Percentiles rank a stretch among this genome's conserved stretches.
Evolutionary conservation across 1,140 invertebrate species (phyloP).

Genomic region (Epicauta chinensis): DNA sequence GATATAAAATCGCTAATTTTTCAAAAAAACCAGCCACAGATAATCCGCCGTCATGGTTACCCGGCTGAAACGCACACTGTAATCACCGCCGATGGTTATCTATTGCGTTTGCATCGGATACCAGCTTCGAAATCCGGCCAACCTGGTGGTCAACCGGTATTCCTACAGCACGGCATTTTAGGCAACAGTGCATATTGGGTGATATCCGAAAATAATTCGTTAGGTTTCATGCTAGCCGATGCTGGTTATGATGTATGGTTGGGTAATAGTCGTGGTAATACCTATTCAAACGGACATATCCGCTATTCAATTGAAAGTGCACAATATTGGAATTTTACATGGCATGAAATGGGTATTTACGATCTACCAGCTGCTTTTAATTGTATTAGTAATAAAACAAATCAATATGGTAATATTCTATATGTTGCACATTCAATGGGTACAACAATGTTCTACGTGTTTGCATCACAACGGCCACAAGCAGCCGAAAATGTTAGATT

Average conservation of each 20-base stretch:
- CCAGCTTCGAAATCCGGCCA: constrained; percentile 44
- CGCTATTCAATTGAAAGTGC: constrained; percentile 39
- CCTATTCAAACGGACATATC: constrained; percentile 50
- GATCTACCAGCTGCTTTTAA: constrained; percentile 67
- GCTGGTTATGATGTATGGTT: constrained; percentile 74
- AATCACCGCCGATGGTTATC: constrained; percentile 66
- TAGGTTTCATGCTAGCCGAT: constrained; percentile 64
- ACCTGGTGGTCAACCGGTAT: constrained; percentile 32
- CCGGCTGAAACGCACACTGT: constrained; percentile 58
- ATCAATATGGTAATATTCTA: constrained; percentile 43
- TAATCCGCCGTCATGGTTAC: constrained; percentile 60
- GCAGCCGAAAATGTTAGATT: constrained; percentile 49
- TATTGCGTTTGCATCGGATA: constrained; percentile 67
- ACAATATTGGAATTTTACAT: constrained; percentile 66
- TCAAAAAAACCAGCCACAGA: too few relatives aligned
- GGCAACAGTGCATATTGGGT: constrained; percentile 72
- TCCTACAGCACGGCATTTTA: constrained; percentile 66
- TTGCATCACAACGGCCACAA: constrained; percentile 46
- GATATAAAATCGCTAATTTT: too few relatives aligned
- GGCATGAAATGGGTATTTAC: constrained; percentile 56
- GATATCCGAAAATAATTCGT: constrained; percentile 49
- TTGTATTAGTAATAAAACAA: constrained; percentile 43
- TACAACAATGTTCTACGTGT: constrained; percentile 50
- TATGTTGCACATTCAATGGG: constrained; percentile 65
- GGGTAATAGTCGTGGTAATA: constrained; percentile 61